These are phyloP conservation scores for Sarcoramphus papa DNA, from an alignment of 2,797 vertebrate species.

Conservation along the genomic window DNA sequence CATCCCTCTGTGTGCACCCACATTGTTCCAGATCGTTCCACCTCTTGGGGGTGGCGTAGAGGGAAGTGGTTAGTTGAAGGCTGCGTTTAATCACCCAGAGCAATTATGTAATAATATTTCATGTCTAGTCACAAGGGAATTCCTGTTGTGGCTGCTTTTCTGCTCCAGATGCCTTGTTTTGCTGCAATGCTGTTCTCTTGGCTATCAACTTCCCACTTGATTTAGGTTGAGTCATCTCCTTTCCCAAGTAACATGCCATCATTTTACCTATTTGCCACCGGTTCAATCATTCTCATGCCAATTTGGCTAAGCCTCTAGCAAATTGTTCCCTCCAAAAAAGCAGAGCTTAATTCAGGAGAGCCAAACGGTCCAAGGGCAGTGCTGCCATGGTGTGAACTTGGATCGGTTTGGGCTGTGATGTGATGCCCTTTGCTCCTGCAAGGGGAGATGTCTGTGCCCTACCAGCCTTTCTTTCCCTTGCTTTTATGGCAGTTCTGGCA, in stretches of 20 bases:
- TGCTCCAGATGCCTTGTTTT: slow-evolving; percentile 42
- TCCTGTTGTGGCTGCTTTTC: slow-evolving; percentile 50
- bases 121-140: slow-evolving; percentile 38
- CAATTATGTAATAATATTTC: slow-evolving; percentile 36
- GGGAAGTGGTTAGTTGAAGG: not conserved
- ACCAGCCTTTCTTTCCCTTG: not conserved
- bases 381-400: not conserved
- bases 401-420: not conserved
- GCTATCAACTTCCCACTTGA: slow-evolving; percentile 40
- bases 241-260: not conserved
- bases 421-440: not conserved
- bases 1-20: rapidly evolving
- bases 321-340: not conserved
- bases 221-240: slow-evolving; percentile 48
- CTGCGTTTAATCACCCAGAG: not conserved
- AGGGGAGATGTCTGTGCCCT: not conserved
- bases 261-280: slow-evolving; percentile 6
- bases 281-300: not conserved
- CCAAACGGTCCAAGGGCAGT: not conserved
- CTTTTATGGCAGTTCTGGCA: not conserved
- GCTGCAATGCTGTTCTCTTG: slow-evolving; percentile 18
- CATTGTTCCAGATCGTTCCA: not conserved
- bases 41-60: not conserved
- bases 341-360: not conserved
- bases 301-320: not conserved